These are phyloP conservation scores for Leucosticte australis DNA, from an alignment of 2,113 vertebrate species.

Conservation along the genomic window DNA sequence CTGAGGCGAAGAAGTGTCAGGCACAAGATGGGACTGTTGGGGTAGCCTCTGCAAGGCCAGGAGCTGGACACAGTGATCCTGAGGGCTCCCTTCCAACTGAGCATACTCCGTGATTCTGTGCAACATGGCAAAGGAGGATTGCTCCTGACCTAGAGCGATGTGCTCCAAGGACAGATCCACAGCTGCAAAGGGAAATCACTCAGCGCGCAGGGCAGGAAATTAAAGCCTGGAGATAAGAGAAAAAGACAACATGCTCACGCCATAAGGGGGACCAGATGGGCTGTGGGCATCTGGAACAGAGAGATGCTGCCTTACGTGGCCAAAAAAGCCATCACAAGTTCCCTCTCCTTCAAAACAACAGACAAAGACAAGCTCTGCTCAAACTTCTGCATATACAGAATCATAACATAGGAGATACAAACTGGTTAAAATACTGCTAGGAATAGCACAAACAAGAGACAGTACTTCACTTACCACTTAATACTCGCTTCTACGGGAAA, in stretches of 20 bases:
- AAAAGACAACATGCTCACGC: background rate
- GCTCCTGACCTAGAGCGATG: background rate
- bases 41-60: background rate
- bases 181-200: background rate
- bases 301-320: background rate
- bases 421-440: conserved; percentile 74
- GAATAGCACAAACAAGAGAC: conserved; percentile 71
- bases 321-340: conserved; percentile 37
- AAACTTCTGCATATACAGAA: conserved; percentile 53
- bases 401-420: conserved; percentile 67
- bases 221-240: background rate
- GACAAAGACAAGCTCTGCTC: conserved; percentile 65
- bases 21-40: background rate
- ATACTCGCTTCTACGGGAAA: conserved; percentile 53
- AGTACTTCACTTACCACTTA: conserved; percentile 71
- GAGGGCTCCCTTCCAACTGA: background rate
- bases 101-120: background rate
- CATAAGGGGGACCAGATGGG: background rate
- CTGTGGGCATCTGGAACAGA: background rate
- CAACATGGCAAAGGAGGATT: background rate
- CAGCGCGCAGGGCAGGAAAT: background rate
- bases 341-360: conserved; percentile 50
- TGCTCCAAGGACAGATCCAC: background rate
- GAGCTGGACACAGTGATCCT: background rate
- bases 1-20: background rate